phyloP scores from a whole-genome alignment of 1,140 invertebrate species.

The Cherax quadricarinatus region DNA sequence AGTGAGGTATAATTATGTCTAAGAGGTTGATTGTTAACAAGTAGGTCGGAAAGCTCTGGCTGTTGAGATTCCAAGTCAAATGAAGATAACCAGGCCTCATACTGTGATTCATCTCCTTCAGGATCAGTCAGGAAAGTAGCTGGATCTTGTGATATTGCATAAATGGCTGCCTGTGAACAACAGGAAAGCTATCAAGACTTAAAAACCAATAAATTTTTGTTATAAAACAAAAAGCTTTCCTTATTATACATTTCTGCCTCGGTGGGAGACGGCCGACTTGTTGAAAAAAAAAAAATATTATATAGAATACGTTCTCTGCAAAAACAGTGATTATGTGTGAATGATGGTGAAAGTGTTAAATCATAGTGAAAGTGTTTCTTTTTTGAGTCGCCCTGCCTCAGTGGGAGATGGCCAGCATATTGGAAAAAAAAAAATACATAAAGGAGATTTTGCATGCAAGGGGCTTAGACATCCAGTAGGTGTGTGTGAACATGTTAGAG shows the following conservation, averaged over 20 bases:
- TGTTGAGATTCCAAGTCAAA: constrained; percentile 77
- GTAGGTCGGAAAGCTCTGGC: constrained; percentile 77
- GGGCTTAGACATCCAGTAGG: too few relatives aligned
- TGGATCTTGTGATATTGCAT: constrained; percentile 77
- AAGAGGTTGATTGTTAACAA: constrained; percentile 77
- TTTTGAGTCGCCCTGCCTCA: too few relatives aligned
- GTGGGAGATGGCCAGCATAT: too few relatives aligned
- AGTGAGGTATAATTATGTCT: constrained; percentile 77
- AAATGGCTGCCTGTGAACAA: constrained; percentile 76
- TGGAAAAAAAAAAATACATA: constrained; percentile 59
- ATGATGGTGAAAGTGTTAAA: too few relatives aligned
- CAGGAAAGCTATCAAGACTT: background rate
- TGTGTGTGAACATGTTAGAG: too few relatives aligned
- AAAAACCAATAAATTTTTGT: too few relatives aligned
- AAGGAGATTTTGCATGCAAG: too few relatives aligned
- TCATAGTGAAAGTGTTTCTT: too few relatives aligned
- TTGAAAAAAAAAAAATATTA: constrained; percentile 59
- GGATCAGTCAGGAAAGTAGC: constrained; percentile 78
- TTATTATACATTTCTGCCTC: too few relatives aligned
- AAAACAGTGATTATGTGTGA: too few relatives aligned
- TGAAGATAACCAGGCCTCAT: constrained; percentile 76
- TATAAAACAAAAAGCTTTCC: too few relatives aligned
- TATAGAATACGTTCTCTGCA: constrained; percentile 75
- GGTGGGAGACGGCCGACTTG: too few relatives aligned
- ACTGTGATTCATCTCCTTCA: constrained; percentile 76